These are phyloP conservation scores for Grallaria varia DNA, from an alignment of 2,113 vertebrate species.

Conservation along the genomic window DNA sequence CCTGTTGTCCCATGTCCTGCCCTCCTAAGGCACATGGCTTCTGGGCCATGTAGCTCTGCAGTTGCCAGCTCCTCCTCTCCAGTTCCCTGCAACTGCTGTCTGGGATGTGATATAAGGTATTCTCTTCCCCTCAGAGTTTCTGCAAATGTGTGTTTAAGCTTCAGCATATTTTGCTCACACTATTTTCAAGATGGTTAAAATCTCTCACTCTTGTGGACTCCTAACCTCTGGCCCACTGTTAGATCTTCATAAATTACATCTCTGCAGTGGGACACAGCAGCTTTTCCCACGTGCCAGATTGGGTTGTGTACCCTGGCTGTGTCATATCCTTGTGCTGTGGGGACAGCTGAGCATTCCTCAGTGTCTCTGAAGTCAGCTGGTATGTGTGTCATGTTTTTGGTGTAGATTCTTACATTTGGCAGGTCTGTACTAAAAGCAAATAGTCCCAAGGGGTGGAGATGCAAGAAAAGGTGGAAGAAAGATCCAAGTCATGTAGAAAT, in stretches of 20 bases:
- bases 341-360: neutral
- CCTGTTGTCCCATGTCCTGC: neutral
- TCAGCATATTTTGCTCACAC: neutral
- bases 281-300: rapidly evolving
- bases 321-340: neutral
- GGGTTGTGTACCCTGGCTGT: neutral
- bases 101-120: neutral
- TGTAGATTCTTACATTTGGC: neutral
- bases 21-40: neutral
- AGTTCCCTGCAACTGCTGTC: neutral
- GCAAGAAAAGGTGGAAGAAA: neutral
- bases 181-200: neutral
- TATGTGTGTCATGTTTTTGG: neutral
- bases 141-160: neutral
- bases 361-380: neutral
- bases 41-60: neutral
- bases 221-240: rapidly evolving
- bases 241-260: neutral
- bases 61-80: neutral
- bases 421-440: neutral
- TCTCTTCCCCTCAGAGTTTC: neutral
- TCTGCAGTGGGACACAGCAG: neutral
- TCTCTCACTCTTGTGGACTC: neutral
- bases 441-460: neutral
- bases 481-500: neutral